Conservation (phyloP, 2,888 invertebrate genomes). For the Spatulosminthurus flaviceps region DNA sequence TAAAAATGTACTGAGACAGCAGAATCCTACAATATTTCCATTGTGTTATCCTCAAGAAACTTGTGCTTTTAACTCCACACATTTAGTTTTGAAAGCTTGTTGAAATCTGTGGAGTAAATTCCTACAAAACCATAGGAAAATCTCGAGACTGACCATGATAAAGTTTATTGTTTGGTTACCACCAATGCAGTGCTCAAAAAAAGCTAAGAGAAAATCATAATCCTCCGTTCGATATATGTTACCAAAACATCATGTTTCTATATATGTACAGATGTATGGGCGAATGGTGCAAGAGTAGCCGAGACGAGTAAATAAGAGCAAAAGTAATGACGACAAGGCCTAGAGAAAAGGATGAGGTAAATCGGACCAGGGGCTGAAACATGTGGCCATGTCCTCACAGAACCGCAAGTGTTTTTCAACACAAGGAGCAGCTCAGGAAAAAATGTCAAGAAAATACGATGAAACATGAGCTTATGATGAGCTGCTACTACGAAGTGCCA, state of each 20-base stretch:
- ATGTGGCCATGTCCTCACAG: conserved; percentile 36
- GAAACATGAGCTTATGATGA: conserved; percentile 39
- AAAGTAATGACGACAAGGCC: background rate
- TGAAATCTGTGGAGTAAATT: no score
- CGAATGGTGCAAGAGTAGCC: background rate
- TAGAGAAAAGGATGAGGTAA: conserved; percentile 1
- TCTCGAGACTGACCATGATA: no score
- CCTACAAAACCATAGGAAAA: no score
- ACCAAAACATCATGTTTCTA: no score
- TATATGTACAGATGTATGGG: no score
- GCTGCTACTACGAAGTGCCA: background rate
- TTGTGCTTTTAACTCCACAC: no score
- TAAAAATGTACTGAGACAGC: no score
- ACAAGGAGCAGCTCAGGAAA: conserved; percentile 33
- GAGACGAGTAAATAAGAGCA: background rate
- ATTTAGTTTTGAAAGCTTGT: no score
- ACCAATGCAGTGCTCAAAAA: background rate
- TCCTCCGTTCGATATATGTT: background rate
- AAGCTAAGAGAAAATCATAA: background rate
- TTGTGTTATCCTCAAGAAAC: no score
- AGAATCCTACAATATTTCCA: no score
- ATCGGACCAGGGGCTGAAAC: conserved; percentile 15
- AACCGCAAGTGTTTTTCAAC: conserved; percentile 40
- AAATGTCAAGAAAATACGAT: conserved; percentile 38
- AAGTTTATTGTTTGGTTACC: no score